A percentile compares a stretch with the other conserved stretches of the same genome.
These are phyloP conservation scores for Lepidurus packardi DNA, from an alignment of 1,140 invertebrate genomes.

Conservation along the genomic window DNA sequence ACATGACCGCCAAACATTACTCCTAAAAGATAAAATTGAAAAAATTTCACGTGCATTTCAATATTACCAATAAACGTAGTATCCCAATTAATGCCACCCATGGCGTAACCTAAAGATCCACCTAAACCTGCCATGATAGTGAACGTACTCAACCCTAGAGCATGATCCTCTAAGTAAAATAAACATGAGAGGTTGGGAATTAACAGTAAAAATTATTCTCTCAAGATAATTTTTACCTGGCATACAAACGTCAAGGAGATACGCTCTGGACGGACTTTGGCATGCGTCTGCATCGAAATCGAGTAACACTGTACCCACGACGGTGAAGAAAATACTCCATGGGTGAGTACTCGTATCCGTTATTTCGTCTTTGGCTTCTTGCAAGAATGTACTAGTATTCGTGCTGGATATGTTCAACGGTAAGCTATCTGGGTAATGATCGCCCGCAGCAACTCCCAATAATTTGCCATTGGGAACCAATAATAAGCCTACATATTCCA, in stretches of 20 bases:
- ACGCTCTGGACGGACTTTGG: conserved; percentile 86
- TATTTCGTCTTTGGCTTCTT: conserved; percentile 28
- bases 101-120: conserved; percentile 84
- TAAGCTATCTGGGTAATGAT: conserved; percentile 45
- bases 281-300: conserved; percentile 96
- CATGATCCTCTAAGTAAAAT: conserved; percentile 70
- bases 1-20: conserved; percentile 77
- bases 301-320: conserved; percentile 83
- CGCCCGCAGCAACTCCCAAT: conserved; percentile 73
- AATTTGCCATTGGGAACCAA: conserved; percentile 84
- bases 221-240: conserved; percentile 56
- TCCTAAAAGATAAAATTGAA: conserved; percentile 48
- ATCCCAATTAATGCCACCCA: conserved; percentile 92
- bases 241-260: conserved; percentile 83
- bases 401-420: neutral
- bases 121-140: conserved; percentile 94
- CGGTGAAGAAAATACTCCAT: conserved; percentile 86
- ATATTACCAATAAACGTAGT: conserved; percentile 66
- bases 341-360: conserved; percentile 50
- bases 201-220: conserved; percentile 5
- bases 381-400: neutral
- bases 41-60: neutral
- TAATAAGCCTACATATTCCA: conserved; percentile 60
- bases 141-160: conserved; percentile 85
- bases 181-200: neutral